These are phyloP conservation scores for Nannoperca australis DNA, from an alignment of 2,797 vertebrate species.

Conservation along the genomic window DNA sequence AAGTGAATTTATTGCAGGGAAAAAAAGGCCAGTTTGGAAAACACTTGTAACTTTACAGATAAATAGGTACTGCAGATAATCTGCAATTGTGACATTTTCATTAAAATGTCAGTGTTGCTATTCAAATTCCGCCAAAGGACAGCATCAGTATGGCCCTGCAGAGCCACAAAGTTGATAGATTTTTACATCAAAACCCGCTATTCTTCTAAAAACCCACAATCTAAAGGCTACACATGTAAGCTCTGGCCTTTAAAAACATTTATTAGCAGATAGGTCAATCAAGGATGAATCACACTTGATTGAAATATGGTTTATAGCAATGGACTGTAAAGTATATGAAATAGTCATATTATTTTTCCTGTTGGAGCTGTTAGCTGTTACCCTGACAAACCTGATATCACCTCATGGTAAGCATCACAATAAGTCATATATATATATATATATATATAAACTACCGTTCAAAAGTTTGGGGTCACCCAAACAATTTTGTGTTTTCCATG, in stretches of 20 bases:
- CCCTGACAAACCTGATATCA: background rate
- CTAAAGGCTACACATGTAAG: background rate
- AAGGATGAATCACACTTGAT: background rate
- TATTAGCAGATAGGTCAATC: background rate
- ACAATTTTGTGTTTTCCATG: too few relatives aligned
- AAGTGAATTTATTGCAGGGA: slow-evolving; percentile 92
- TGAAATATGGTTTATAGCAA: background rate
- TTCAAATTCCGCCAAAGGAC: slow-evolving; percentile 57
- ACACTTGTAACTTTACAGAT: slow-evolving; percentile 88
- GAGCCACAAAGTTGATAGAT: slow-evolving; percentile 29
- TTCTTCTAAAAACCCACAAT: slow-evolving; percentile 31
- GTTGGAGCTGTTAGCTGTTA: background rate
- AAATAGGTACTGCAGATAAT: slow-evolving; percentile 63
- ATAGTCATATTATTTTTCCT: background rate
- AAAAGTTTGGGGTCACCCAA: too few relatives aligned
- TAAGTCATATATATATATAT: background rate
- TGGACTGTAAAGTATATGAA: background rate
- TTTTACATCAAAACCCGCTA: slow-evolving; percentile 34
- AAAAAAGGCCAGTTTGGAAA: slow-evolving; percentile 88
- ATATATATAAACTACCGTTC: too few relatives aligned
- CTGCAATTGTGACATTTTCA: slow-evolving; percentile 57
- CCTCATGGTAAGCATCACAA: background rate
- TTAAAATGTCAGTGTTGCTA: slow-evolving; percentile 66
- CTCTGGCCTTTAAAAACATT: slow-evolving; percentile 14
- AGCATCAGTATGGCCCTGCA: slow-evolving; percentile 48